Conservation (phyloP, 2,888 invertebrate species). For the Drosophila paranaensis region DNA sequence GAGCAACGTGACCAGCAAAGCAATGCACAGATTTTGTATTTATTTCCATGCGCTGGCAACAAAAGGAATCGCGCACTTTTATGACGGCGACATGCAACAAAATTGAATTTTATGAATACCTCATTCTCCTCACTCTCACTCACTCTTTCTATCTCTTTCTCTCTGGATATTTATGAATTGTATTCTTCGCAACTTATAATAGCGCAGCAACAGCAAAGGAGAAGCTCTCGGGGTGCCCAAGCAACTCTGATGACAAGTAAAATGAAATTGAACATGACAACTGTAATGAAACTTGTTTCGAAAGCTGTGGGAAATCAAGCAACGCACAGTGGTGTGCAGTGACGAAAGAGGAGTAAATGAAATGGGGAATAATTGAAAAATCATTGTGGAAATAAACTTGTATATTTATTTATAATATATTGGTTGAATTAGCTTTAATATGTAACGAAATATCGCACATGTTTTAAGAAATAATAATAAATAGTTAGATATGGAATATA, state of each 20-base stretch:
- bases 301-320: constrained; percentile 39
- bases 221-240: constrained; percentile 66
- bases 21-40: constrained; percentile 79
- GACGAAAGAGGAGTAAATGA: background rate
- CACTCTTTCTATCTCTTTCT: constrained; percentile 9
- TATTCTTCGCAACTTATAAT: constrained; percentile 56
- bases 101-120: constrained; percentile 79
- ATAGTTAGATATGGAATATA: no score
- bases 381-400: background rate
- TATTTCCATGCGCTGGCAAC: constrained; percentile 67
- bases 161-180: constrained; percentile 72
- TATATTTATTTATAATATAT: no score
- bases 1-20: constrained; percentile 76
- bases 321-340: constrained; percentile 41
- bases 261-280: constrained; percentile 79
- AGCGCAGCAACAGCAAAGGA: constrained; percentile 43
- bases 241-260: constrained; percentile 66
- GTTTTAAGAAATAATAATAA: no score
- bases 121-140: background rate
- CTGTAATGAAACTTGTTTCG: constrained; percentile 70
- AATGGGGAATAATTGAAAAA: background rate
- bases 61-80: constrained; percentile 79
- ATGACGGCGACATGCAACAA: constrained; percentile 78
- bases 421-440: no score
- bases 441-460: no score